These are phyloP conservation scores for Calliopsis andreniformis DNA, from an alignment of 1,140 invertebrate species.

Conservation along the genomic window DNA sequence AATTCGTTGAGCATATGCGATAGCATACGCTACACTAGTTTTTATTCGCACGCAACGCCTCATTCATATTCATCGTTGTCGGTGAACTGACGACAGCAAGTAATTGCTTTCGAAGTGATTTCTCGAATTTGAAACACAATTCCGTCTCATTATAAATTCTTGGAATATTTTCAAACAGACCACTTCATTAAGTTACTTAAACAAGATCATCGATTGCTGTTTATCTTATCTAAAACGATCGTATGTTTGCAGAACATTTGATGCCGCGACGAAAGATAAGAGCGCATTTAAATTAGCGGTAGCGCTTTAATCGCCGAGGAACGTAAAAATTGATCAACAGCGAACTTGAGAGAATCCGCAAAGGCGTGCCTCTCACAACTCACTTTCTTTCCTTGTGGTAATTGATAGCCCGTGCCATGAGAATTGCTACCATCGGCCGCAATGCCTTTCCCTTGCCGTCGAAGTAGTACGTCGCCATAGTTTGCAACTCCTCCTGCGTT, in stretches of 20 bases:
- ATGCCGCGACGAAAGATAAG: no score
- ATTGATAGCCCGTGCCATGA: conserved; percentile 96
- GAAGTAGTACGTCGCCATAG: conserved; percentile 97
- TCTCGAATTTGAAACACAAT: conserved; percentile 42
- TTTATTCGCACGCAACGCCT: conserved; percentile 51
- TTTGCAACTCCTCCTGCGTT: conserved; percentile 89
- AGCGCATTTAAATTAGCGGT: no score
- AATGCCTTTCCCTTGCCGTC: conserved; percentile 97
- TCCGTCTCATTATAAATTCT: conserved; percentile 27
- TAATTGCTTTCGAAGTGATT: conserved; percentile 44
- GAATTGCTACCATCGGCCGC: conserved; percentile 94
- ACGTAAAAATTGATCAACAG: neutral
- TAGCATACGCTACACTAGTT: conserved; percentile 33
- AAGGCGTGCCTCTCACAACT: conserved; percentile 68
- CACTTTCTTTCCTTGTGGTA: conserved; percentile 93
- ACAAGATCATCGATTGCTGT: no score
- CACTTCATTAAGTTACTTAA: no score
- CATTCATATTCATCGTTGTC: conserved; percentile 54
- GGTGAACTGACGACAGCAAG: neutral
- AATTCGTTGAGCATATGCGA: conserved; percentile 16
- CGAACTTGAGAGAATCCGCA: conserved; percentile 27
- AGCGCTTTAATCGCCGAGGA: neutral
- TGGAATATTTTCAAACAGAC: conserved; percentile 57
- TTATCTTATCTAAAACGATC: no score
- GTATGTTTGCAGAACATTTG: no score